These are phyloP conservation scores for Amiota minor DNA, from an alignment of 2,888 invertebrate genomes.

Conservation along the genomic window DNA sequence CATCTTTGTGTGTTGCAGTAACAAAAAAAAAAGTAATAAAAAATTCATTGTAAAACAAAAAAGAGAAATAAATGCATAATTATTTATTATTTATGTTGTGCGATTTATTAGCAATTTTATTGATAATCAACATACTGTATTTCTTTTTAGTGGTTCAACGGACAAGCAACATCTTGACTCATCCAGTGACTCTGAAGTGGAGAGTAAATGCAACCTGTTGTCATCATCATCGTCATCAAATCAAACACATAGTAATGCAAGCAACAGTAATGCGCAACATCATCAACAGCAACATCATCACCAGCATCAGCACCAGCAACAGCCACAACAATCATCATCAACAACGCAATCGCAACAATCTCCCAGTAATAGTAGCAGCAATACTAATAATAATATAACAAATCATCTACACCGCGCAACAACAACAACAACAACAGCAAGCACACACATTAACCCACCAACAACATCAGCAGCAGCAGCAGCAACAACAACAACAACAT, in stretches of 20 bases:
- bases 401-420: conserved; percentile 47
- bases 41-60: not conserved
- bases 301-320: conserved; percentile 42
- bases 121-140: conserved; percentile 15
- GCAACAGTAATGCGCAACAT: conserved; percentile 52
- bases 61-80: not conserved
- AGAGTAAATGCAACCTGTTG: conserved; percentile 68
- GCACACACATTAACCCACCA: conserved; percentile 38
- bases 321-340: conserved; percentile 56
- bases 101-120: conserved; percentile 2
- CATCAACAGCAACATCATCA: conserved; percentile 55
- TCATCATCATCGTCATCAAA: conserved; percentile 57
- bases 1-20: too few species aligned
- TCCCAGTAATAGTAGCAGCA: conserved; percentile 45
- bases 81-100: conserved; percentile 15
- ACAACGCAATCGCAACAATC: conserved; percentile 48
- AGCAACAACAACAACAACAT: conserved; percentile 60
- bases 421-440: conserved; percentile 41
- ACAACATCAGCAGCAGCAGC: conserved; percentile 60
- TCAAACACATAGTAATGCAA: conserved; percentile 54
- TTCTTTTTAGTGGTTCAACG: conserved; percentile 70
- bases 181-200: conserved; percentile 74
- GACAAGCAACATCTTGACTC: conserved; percentile 74
- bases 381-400: too few species aligned
- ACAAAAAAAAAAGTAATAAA: not conserved